Base-by-base conservation (phyloP, 2,113 vertebrate genomes). In the Oreochromis aureus region DNA sequence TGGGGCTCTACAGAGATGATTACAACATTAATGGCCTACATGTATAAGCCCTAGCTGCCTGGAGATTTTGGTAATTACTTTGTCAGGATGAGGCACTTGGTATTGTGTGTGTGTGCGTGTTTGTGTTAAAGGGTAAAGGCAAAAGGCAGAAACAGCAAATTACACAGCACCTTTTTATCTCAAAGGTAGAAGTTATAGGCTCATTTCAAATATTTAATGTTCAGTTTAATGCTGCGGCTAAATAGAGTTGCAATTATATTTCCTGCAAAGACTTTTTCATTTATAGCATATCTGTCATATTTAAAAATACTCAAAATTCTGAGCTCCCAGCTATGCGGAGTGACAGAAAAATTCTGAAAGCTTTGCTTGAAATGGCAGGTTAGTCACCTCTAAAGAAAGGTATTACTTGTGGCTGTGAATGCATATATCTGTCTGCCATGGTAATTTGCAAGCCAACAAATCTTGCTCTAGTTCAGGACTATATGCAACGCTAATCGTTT, bases 371-470 rank as follows among this genome's bases (percentile, higher is more conserved):
- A 56, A 55, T n/a, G 18, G 2, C 22, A 69, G 69, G 18, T 85
- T 56, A 61, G 58, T 56, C 55, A 39, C n/a, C 58, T 80, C 81
- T 16, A 39, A 73, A 39, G 39, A 53, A n/a, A 53, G 41, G 7
- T 41, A 58, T 53, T 79, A 55, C 46, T 69, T 55, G 34, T 16
- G 76, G 34, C 51, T 46, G n/a, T 9, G 10, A 66, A 82, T 58
- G 44, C 36, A 86, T 80, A 19, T 39, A 80, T 86, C 80, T 83
- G 34, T 53, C 53, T 80, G 41, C 34, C 51, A 61, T 10, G 3
- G 59, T 22, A 44, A 85, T 85, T 63, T 88, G 34, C 63, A 83
- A 80, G 73, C 86, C 81, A 92, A 83, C 78, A 89, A 83, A 89
- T 79, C 66, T 63, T 36, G 46, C 36, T 58, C 71, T 69, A 66